Percentiles rank a stretch among this genome's conserved stretches.
Conservation (phyloP, 2,113 vertebrate species). For the Nyctereutes procyonoides region DNA sequence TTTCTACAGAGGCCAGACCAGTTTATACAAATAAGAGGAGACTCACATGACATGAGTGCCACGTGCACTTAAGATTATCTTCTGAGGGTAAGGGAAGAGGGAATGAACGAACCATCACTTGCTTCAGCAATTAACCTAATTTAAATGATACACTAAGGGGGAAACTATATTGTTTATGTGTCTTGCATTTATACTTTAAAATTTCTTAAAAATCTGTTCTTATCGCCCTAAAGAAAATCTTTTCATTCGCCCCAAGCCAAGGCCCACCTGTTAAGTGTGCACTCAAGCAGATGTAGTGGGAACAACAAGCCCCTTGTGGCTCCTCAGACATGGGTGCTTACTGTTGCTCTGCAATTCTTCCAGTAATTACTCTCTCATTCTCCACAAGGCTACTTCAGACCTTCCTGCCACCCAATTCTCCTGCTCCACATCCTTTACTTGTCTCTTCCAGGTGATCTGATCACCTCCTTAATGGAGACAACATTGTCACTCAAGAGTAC, state of each 20-base stretch:
- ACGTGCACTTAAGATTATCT: neutral
- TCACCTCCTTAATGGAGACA: neutral
- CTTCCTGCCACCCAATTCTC: neutral
- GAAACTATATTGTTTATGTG: neutral
- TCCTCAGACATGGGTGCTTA: neutral
- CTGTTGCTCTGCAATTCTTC: neutral
- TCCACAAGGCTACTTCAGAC: neutral
- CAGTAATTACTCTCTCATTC: neutral
- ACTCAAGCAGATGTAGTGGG: neutral
- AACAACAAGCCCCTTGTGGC: neutral
- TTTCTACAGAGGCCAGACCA: neutral
- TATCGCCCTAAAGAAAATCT: neutral
- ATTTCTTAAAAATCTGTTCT: conserved; percentile 4
- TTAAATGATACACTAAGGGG: neutral
- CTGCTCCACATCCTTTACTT: neutral
- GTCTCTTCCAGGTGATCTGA: neutral
- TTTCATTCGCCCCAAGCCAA: neutral
- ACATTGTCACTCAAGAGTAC: neutral
- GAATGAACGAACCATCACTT: neutral
- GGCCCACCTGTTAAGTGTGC: neutral
- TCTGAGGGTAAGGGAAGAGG: neutral
- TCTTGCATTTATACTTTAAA: neutral
- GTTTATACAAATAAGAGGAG: neutral
- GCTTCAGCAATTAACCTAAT: neutral
- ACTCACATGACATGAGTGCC: neutral